Evolutionary conservation across 2,113 vertebrate genomes (phyloP).

Genomic region (Vidua macroura): DNA sequence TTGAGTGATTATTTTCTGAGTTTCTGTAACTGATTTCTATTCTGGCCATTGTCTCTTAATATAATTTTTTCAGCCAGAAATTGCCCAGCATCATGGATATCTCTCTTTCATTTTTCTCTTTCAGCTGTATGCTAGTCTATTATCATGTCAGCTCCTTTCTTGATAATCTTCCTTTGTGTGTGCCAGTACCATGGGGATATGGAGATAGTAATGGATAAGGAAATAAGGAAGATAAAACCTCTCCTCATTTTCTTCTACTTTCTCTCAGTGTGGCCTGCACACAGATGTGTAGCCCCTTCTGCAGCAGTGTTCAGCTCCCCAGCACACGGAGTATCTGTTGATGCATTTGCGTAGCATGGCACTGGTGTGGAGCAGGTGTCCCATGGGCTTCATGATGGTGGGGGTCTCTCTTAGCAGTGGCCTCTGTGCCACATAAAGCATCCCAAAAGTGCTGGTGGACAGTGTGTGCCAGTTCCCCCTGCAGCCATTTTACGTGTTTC

Average conservation of each 20-base stretch:
- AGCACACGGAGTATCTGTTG: fast-evolving
- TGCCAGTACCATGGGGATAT: not conserved
- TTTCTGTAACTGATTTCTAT: not conserved
- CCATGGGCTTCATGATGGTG: fast-evolving
- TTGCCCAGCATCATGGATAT: not conserved
- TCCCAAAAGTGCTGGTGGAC: not conserved
- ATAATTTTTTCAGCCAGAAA: not conserved
- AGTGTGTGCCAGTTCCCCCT: not conserved
- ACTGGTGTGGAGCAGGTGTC: too few relatives aligned
- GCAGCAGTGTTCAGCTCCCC: not conserved
- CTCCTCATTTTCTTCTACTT: not conserved
- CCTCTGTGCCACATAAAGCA: fast-evolving
- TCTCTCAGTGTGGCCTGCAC: fast-evolving
- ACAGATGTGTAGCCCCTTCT: not conserved
- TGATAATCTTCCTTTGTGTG: not conserved
- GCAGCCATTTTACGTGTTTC: fast-evolving
- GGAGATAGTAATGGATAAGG: not conserved
- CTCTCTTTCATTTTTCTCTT: not conserved
- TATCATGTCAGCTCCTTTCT: not conserved
- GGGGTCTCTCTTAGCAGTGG: not conserved
- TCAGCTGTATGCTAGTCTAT: not conserved
- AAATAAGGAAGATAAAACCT: not conserved
- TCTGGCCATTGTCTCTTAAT: not conserved
- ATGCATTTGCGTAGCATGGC: fast-evolving
- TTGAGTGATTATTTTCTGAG: not conserved